Percentiles rank a stretch among this genome's conserved stretches.
These are phyloP conservation scores for Zelostemma sp. DNA, from an alignment of 1,140 invertebrate species.

Conservation along the genomic window DNA sequence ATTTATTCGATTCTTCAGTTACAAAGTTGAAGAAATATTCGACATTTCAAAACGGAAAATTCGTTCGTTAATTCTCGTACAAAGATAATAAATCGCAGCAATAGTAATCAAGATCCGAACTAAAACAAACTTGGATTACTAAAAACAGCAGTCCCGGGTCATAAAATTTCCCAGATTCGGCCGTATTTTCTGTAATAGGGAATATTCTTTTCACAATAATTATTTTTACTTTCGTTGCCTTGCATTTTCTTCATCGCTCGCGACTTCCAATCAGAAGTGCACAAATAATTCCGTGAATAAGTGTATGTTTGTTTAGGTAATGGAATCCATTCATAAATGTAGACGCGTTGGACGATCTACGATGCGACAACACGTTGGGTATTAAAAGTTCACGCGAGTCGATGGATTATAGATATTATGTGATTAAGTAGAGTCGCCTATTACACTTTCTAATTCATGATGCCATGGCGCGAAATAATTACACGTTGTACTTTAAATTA, in stretches of 20 bases:
- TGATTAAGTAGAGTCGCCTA: slow-evolving; percentile 10
- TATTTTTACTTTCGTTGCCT: background rate
- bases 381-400: slow-evolving; percentile 1
- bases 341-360: no score
- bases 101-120: no score
- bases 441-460: slow-evolving; percentile 12
- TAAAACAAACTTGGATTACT: no score
- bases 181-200: no score
- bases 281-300: background rate
- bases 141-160: no score
- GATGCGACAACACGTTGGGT: background rate
- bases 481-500: slow-evolving; percentile 5
- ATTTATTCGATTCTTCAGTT: background rate
- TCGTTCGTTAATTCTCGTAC: no score
- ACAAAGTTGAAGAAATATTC: no score
- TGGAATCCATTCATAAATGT: background rate
- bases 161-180: no score
- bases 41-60: no score
- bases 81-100: no score
- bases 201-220: no score
- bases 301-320: background rate
- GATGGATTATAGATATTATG: slow-evolving; percentile 8
- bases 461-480: slow-evolving; percentile 6
- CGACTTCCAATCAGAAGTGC: background rate
- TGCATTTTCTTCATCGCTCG: no score